phyloP scores from a whole-genome alignment of 1,140 invertebrate genomes.

The Aleiodes sp. region DNA sequence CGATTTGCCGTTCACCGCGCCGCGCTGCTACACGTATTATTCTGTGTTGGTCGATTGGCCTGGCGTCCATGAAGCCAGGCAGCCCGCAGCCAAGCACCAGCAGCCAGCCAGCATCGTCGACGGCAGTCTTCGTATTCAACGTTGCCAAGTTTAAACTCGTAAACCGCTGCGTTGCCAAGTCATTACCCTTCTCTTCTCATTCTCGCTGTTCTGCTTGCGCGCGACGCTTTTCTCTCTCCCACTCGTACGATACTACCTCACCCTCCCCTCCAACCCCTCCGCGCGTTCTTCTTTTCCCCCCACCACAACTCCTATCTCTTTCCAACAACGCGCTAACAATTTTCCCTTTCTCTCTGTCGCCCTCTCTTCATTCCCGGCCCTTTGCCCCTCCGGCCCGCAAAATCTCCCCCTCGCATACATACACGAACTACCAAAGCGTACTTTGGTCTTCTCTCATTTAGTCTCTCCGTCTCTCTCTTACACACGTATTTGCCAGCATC shows the following conservation, averaged over 20 bases:
- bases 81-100: slow-evolving; percentile 13
- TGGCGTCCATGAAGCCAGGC: slow-evolving; percentile 52
- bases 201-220: slow-evolving; percentile 33
- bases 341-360: slow-evolving; percentile 11
- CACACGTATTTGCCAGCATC: not conserved
- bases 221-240: slow-evolving; percentile 21
- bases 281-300: slow-evolving; percentile 23
- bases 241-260: not conserved
- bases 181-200: slow-evolving; percentile 21
- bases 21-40: slow-evolving; percentile 26
- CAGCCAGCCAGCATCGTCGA: slow-evolving; percentile 44
- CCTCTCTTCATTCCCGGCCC: not conserved
- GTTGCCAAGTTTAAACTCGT: slow-evolving; percentile 47
- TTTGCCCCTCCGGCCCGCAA: not conserved
- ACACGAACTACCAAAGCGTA: slow-evolving; percentile 22
- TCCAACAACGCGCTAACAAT: no score
- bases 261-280: slow-evolving; percentile 34
- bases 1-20: slow-evolving; percentile 54
- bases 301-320: slow-evolving; percentile 12
- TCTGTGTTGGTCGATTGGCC: slow-evolving; percentile 53
- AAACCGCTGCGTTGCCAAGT: slow-evolving; percentile 31
- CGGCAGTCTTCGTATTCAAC: slow-evolving; percentile 33
- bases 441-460: not conserved
- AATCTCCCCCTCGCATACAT: slow-evolving; percentile 11
- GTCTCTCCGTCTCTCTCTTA: slow-evolving; percentile 28